Percentiles rank a stretch among this genome's conserved stretches.
Conservation (phyloP, 2,797 vertebrate genomes). For the Psittacula echo region DNA sequence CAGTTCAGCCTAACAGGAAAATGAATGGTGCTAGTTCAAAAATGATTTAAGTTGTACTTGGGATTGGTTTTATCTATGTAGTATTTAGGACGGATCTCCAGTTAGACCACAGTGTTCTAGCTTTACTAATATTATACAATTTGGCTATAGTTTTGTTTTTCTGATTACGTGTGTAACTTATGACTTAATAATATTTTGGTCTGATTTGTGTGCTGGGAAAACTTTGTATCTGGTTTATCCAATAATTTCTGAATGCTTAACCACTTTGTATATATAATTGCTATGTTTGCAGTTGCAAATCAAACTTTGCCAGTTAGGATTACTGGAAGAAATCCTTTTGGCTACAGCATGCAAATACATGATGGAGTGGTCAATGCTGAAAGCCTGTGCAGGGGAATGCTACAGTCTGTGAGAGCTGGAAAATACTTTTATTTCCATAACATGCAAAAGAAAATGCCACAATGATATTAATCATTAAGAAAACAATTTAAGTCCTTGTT, state of each 20-base stretch:
- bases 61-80: neutral
- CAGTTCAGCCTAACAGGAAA: neutral
- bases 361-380: neutral
- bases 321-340: neutral
- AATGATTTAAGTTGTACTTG: neutral
- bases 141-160: neutral
- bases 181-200: neutral
- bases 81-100: neutral
- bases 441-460: neutral
- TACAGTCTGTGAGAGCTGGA: neutral
- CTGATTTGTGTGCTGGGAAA: neutral
- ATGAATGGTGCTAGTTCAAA: neutral
- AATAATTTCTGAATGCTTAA: neutral
- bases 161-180: neutral
- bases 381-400: neutral
- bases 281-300: neutral
- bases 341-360: neutral
- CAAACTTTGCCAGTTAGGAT: neutral
- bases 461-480: neutral
- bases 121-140: neutral
- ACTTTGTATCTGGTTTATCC: neutral
- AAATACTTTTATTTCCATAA: neutral
- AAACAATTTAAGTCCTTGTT: neutral
- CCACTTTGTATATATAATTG: neutral
- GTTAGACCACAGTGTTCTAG: neutral